phyloP scores from a whole-genome alignment of 2,888 invertebrate species.

The Euzophera pinguis region DNA sequence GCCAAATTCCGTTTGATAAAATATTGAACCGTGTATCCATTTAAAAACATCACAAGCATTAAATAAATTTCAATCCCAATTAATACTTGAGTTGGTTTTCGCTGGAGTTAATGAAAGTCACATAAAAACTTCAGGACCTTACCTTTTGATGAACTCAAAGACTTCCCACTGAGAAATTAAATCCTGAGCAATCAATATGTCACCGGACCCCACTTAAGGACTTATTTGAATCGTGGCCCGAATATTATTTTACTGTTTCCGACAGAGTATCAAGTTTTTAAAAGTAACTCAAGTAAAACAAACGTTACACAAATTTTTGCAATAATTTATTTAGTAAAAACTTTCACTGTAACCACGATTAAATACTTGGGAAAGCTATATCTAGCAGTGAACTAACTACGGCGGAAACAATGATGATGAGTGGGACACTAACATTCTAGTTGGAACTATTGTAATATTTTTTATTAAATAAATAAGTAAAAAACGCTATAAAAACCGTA shows the following conservation, averaged over 20 bases:
- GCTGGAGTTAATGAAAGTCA: conserved; percentile 20
- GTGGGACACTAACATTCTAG: no score
- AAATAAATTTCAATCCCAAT: conserved; percentile 21
- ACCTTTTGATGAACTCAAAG: conserved; percentile 23
- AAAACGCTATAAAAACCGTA: no score
- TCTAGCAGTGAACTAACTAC: no score
- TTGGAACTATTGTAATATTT: no score
- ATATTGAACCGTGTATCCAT: neutral
- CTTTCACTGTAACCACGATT: no score
- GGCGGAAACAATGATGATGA: no score
- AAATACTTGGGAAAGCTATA: no score
- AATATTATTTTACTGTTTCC: neutral
- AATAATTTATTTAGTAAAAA: no score
- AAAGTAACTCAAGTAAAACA: no score
- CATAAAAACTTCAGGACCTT: conserved; percentile 29
- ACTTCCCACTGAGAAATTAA: conserved; percentile 37
- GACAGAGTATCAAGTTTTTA: no score
- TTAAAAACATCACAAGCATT: conserved; percentile 9
- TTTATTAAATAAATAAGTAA: no score
- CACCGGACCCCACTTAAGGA: conserved; percentile 9
- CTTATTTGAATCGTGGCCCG: neutral
- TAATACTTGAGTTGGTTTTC: conserved; percentile 17
- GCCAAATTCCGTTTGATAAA: conserved; percentile 1
- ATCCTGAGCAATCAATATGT: conserved; percentile 32
- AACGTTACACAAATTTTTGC: no score